phyloP scores from a whole-genome alignment of 2,888 invertebrate species.

The Teleiodes luculella region DNA sequence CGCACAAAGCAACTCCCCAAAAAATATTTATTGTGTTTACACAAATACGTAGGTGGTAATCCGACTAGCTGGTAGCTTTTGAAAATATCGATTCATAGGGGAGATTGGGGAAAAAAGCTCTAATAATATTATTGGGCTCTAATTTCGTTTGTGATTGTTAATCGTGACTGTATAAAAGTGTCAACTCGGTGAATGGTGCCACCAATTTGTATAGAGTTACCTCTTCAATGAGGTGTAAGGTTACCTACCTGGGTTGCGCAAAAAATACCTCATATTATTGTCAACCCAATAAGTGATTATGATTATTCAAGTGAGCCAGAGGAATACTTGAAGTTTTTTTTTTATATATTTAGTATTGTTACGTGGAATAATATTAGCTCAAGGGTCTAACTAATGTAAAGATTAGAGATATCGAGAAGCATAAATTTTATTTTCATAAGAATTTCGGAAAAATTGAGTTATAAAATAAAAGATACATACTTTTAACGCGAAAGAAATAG shows the following conservation, averaged over 20 bases:
- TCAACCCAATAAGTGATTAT: conserved; percentile 41
- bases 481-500: too few species aligned
- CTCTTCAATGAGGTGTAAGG: conserved; percentile 49
- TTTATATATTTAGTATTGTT: conserved; percentile 18
- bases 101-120: conserved; percentile 42
- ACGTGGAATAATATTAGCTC: conserved; percentile 29
- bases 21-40: conserved; percentile 77
- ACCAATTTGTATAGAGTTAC: conserved; percentile 72
- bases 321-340: conserved; percentile 24
- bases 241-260: conserved; percentile 49
- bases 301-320: conserved; percentile 45
- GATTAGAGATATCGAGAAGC: conserved; percentile 4
- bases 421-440: neutral
- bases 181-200: conserved; percentile 66
- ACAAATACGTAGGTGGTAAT: conserved; percentile 77
- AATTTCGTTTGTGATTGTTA: conserved; percentile 76
- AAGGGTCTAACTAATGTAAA: conserved; percentile 18
- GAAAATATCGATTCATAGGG: conserved; percentile 52
- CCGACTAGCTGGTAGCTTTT: conserved; percentile 49
- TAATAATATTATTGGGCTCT: conserved; percentile 78
- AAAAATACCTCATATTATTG: conserved; percentile 44
- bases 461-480: too few species aligned
- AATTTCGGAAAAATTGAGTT: neutral
- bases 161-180: conserved; percentile 74
- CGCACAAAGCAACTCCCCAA: conserved; percentile 55